A percentile compares a stretch with the other conserved stretches of the same genome.
Conservation (phyloP, 2,113 vertebrate genomes). For the Elaphurus davidianus region DNA sequence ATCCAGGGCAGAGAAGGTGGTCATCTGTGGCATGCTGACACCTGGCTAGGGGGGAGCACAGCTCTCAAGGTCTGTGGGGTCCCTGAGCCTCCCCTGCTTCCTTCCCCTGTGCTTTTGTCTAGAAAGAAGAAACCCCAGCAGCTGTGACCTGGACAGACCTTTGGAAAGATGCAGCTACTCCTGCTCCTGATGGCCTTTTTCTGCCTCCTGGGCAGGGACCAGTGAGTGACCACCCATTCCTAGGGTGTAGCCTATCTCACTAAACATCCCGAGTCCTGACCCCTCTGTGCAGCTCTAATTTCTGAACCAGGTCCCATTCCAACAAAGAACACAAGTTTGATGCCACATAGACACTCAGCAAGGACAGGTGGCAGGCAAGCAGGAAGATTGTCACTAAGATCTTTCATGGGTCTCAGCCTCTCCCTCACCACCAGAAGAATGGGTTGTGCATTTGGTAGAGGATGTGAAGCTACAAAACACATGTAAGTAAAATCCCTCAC, state of each 20-base stretch:
- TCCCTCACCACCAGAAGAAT: not conserved
- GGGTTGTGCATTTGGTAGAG: not conserved
- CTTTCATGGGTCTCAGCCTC: not conserved
- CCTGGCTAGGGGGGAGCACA: too few species aligned
- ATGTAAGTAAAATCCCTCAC: not conserved
- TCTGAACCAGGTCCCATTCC: not conserved
- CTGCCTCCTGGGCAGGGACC: not conserved
- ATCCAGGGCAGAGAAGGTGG: not conserved
- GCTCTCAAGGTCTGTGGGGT: not conserved
- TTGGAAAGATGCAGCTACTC: not conserved
- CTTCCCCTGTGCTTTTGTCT: not conserved
- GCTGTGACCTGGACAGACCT: not conserved
- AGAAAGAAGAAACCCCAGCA: not conserved
- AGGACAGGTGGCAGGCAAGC: rapidly evolving
- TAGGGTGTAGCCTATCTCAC: not conserved
- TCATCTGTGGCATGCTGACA: not conserved
- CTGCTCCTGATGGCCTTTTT: not conserved
- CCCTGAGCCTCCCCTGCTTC: not conserved
- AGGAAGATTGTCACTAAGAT: not conserved
- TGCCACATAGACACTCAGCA: not conserved
- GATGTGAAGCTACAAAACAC: not conserved
- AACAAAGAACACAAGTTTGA: not conserved
- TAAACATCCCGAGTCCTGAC: not conserved
- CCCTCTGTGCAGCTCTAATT: not conserved
- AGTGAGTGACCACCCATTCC: not conserved